Evolutionary conservation across 2,113 vertebrate genomes (phyloP), one percentile per base, ranked within the genome.

Genomic region (Neodon shergylaensis): DNA sequence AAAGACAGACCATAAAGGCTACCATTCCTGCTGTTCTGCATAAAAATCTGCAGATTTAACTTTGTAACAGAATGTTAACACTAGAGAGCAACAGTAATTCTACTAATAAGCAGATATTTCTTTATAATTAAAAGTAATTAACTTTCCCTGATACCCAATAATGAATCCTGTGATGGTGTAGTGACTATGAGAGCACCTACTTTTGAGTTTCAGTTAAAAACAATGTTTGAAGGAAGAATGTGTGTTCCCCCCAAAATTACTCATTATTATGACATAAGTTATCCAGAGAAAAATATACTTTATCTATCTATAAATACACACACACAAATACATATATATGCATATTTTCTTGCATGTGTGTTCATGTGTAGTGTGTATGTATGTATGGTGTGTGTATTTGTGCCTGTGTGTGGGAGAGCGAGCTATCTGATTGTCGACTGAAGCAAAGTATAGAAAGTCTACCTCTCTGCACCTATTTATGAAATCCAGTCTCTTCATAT

Each of bases 341-440:
- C 7, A 33, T 17, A 19, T 66, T 66, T 52, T 63, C 31, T 17
- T 66, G 49, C 21, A 90, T 78, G n/a, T 2, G 1, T 88, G 11
- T 7, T 3, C 3, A 33, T 49, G 33, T 81, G 49, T n/a, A 1
- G 0, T n/a, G 12, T 58, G 54, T 58, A 86, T 74, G 28, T 7
- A 21, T 33, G 17, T 54, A 19, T 36, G 4, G 4, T 4, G 0
- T 44, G 16, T 0, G 58, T 22, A 86, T 74, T 33, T 83, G 14
- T 12, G 5, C 1, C 0, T 81, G 36, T 33, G 21, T 0, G 4
- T 16, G 3, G 12, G 1, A 9, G 14, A 19, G 93, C 47, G 16
- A 61, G 16, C 7, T 11, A 26, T 28, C 2, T 70, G 4, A 8
- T 2, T 39, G 3, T 42, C 42, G 44, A 14, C 7, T n/a, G 70